These are phyloP conservation scores for Gymnobelideus leadbeateri DNA, from an alignment of 2,113 vertebrate species.

Conservation along the genomic window DNA sequence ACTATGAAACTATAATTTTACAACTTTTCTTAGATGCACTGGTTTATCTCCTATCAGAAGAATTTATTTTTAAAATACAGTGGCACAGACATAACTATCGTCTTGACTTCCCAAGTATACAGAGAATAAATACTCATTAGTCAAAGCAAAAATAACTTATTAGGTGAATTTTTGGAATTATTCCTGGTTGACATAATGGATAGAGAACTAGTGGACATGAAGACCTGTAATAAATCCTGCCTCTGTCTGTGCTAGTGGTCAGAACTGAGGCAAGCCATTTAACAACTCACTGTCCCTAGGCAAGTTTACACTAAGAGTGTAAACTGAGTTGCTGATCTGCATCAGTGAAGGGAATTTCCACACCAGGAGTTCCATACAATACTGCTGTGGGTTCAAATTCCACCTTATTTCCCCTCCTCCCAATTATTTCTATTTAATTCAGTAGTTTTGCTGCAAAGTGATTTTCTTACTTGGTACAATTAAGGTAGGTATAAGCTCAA, in stretches of 20 bases:
- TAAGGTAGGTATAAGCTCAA: slow-evolving; percentile 82
- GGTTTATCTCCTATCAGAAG: background rate
- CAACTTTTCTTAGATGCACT: background rate
- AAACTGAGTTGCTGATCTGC: background rate
- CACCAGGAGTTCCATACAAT: too few species aligned
- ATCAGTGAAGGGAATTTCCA: too few species aligned
- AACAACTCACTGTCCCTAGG: background rate
- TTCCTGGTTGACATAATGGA: background rate
- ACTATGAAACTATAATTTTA: background rate
- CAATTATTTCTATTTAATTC: slow-evolving; percentile 70
- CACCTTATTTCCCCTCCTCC: too few species aligned
- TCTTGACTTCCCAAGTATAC: slow-evolving; percentile 63
- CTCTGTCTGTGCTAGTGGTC: background rate
- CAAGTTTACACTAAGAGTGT: background rate
- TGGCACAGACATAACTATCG: slow-evolving; percentile 59
- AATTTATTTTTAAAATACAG: slow-evolving; percentile 26
- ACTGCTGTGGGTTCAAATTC: too few species aligned
- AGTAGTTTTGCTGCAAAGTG: slow-evolving; percentile 20
- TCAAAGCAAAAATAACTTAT: slow-evolving; percentile 67
- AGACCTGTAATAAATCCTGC: background rate
- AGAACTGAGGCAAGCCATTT: background rate
- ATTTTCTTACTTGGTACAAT: slow-evolving; percentile 79
- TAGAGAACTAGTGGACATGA: too few species aligned
- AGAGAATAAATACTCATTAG: slow-evolving; percentile 62
- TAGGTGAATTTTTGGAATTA: slow-evolving; percentile 56